These are phyloP conservation scores for Jordanella pulchra DNA, from an alignment of 2,797 vertebrate genomes.

Conservation along the genomic window DNA sequence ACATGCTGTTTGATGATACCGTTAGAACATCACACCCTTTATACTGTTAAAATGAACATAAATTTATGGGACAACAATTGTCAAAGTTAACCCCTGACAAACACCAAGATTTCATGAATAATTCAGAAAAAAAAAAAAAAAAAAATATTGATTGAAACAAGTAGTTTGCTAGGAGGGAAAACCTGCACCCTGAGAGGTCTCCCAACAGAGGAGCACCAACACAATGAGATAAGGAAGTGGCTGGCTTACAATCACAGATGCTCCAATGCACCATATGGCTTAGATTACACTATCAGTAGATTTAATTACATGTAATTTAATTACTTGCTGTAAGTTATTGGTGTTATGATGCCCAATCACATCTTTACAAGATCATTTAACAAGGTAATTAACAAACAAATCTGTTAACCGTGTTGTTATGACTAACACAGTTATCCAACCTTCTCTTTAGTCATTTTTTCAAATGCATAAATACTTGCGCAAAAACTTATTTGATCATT, in stretches of 20 bases:
- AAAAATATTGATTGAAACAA: conserved; percentile 55
- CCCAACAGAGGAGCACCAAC: conserved; percentile 49
- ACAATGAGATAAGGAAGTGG: conserved; percentile 28
- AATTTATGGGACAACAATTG: neutral
- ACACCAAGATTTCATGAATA: conserved; percentile 30
- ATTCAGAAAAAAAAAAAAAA: conserved; percentile 34
- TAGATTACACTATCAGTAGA: conserved; percentile 40
- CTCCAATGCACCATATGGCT: conserved; percentile 59
- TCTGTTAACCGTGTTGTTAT: conserved; percentile 12
- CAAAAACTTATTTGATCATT: conserved; percentile 34
- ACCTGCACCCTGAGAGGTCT: conserved; percentile 60
- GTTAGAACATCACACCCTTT: too few species aligned
- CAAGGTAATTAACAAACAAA: conserved; percentile 8
- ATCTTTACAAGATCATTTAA: conserved; percentile 17
- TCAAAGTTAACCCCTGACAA: conserved; percentile 25
- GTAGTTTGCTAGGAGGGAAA: conserved; percentile 38
- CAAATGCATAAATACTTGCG: conserved; percentile 27
- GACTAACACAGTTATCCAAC: neutral
- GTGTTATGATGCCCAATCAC: conserved; percentile 26
- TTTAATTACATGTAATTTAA: conserved; percentile 49
- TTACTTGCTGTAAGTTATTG: conserved; percentile 31
- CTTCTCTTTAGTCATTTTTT: conserved; percentile 10
- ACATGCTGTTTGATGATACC: neutral
- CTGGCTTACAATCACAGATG: conserved; percentile 59
- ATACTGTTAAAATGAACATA: neutral